These are phyloP conservation scores for Meiosimyza decipiens DNA, from an alignment of 2,888 invertebrate species.

Conservation along the genomic window DNA sequence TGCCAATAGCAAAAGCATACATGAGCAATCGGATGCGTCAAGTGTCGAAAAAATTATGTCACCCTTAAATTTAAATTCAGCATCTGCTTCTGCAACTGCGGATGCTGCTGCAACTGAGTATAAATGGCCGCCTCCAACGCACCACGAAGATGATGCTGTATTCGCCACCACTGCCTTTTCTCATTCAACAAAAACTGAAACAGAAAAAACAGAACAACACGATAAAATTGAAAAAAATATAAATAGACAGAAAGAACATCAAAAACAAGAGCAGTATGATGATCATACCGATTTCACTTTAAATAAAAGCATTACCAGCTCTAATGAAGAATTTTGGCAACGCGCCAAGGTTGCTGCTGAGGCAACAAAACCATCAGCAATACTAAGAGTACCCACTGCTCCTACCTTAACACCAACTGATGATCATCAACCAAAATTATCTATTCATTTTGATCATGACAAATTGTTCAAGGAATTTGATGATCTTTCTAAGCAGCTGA, in stretches of 20 bases:
- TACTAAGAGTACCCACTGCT: slow-evolving; percentile 40
- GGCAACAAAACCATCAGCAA: slow-evolving; percentile 36
- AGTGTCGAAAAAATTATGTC: slow-evolving; percentile 58
- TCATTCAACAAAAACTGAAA: slow-evolving; percentile 16
- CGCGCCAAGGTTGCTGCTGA: slow-evolving; percentile 63
- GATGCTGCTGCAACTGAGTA: slow-evolving; percentile 22
- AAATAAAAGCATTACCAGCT: slow-evolving; percentile 44
- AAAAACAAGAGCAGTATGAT: slow-evolving; percentile 21
- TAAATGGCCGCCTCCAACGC: slow-evolving; percentile 14
- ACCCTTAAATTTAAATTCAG: slow-evolving; percentile 63
- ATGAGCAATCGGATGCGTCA: slow-evolving; percentile 41
- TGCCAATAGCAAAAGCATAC: slow-evolving; percentile 10
- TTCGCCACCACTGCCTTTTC: slow-evolving; percentile 42
- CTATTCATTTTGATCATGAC: slow-evolving; percentile 58
- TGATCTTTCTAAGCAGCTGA: slow-evolving; percentile 62
- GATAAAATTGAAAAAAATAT: slow-evolving; percentile 37
- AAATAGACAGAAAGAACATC: slow-evolving; percentile 43
- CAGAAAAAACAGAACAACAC: slow-evolving; percentile 29
- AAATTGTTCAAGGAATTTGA: slow-evolving; percentile 67
- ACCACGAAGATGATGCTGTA: slow-evolving; percentile 11
- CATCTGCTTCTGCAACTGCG: slow-evolving; percentile 34
- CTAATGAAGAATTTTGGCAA: slow-evolving; percentile 65
- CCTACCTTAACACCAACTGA: slow-evolving; percentile 41
- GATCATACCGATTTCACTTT: slow-evolving; percentile 12
- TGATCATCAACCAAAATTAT: slow-evolving; percentile 36